Conservation (phyloP, 2,888 invertebrate species). For the Clistopyga incitator region DNA sequence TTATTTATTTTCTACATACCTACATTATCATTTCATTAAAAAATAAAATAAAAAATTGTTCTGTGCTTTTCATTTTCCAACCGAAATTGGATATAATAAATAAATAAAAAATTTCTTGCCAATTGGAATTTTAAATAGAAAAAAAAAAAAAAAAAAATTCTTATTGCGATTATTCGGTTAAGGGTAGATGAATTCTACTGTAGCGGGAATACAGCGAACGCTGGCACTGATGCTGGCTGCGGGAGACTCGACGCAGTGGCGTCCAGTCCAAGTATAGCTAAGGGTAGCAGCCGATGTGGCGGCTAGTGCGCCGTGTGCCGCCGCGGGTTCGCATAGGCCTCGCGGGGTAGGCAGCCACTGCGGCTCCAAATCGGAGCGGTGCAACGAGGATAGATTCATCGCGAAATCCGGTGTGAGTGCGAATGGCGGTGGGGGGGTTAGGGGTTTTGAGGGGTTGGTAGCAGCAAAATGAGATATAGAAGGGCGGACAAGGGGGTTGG, state of each 20-base stretch:
- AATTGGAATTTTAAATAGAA: too few relatives aligned
- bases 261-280: slow-evolving; percentile 28
- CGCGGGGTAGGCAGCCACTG: slow-evolving; percentile 5
- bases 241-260: slow-evolving; percentile 41
- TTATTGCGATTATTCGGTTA: too few relatives aligned
- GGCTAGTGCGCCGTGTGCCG: slow-evolving; percentile 10
- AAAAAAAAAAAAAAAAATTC: too few relatives aligned
- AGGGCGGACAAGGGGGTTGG: slow-evolving; percentile 42
- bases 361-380: slow-evolving; percentile 18
- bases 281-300: slow-evolving; percentile 10
- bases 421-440: not conserved
- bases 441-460: too few relatives aligned
- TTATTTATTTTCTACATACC: too few relatives aligned
- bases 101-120: too few relatives aligned
- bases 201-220: slow-evolving; percentile 39
- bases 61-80: too few relatives aligned
- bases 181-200: slow-evolving; percentile 7
- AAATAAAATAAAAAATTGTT: too few relatives aligned
- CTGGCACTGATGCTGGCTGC: slow-evolving; percentile 29
- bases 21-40: too few relatives aligned
- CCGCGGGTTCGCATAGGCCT: slow-evolving; percentile 22
- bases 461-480: slow-evolving; percentile 56
- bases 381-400: slow-evolving; percentile 62
- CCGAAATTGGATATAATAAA: too few relatives aligned
- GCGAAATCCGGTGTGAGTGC: slow-evolving; percentile 44